Conservation (phyloP, 2,888 invertebrate genomes). For the Xylota segnis region DNA sequence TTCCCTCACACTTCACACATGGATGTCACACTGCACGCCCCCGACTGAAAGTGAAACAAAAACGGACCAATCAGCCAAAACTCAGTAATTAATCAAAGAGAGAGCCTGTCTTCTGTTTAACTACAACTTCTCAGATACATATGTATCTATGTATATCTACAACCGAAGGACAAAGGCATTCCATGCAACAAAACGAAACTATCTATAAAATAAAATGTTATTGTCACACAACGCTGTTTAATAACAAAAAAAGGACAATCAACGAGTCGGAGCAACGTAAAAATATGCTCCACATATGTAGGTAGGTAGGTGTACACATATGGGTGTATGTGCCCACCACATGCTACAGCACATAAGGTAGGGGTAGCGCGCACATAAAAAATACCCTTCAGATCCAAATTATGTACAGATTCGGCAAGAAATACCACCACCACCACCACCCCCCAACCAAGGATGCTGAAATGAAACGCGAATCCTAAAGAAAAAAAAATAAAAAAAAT, state of each 20-base stretch:
- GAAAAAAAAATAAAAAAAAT: constrained; percentile 33
- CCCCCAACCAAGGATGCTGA: constrained; percentile 34
- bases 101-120: neutral
- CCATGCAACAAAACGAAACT: too few relatives aligned
- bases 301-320: neutral
- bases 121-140: too few relatives aligned
- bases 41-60: constrained; percentile 3
- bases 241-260: constrained; percentile 7
- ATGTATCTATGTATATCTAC: too few relatives aligned
- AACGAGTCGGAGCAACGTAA: neutral
- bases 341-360: neutral
- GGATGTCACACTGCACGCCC: neutral
- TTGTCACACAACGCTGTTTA: constrained; percentile 1
- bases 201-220: constrained; percentile 20
- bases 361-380: neutral
- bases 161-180: too few relatives aligned
- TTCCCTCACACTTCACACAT: neutral
- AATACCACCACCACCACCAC: neutral
- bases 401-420: constrained; percentile 23
- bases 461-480: constrained; percentile 51
- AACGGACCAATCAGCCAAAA: neutral
- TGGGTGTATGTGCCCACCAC: neutral
- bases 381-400: constrained; percentile 17
- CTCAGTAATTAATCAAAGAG: constrained; percentile 10
- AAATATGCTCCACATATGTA: neutral